Evolutionary conservation across 2,888 invertebrate species (phyloP), one percentile per base, ranked within the genome.

Genomic region (Cantharis rufa): DNA sequence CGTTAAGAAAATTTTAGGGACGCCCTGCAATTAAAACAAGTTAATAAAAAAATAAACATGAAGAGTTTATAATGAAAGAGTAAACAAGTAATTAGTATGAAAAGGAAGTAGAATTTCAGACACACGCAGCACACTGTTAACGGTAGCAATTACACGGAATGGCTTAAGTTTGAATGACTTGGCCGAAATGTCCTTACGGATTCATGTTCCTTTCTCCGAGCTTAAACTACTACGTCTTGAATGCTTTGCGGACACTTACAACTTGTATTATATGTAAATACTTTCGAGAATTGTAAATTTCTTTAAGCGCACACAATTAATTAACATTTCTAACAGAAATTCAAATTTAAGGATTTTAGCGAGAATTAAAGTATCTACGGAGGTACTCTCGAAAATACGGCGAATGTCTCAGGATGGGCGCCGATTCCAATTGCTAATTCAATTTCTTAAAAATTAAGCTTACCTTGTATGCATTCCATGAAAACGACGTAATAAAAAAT

Each of bases 81-180:
- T 61, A 69, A 78, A 75, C 78, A 78, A 75, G 75, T 78, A 78
- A 78, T 78, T 78, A 78, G 78, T 75, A 78, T 78, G 75, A 73
- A 70, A 69, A 71, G 73, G 63, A 75, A 61, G 21, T 72, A 66
- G 21, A 18, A 70, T 72, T 75, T 69, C 61, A 70, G 70, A 75
- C 78, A 75, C 72, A 75, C 75, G 75, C 78, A 75, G 75, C 75
- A 70, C 66, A 73, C 74, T 78, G 76, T 79, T 77, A 75, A 78
- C 76, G 77, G 78, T 71, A 72, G 81, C 81, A 80, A 81, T 81
- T 81, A 81, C 80, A 78, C 72, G 77, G 72, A 81, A 81, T 80
- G 80, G 81, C 78, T 81, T 78, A 81, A 81, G 81, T 81, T 81
- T 79, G 79, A 81, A 81, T 80, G 80, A 79, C 80, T 80, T 78